Base-by-base conservation (phyloP, 2,888 invertebrate genomes). In the Lobophora halterata region DNA sequence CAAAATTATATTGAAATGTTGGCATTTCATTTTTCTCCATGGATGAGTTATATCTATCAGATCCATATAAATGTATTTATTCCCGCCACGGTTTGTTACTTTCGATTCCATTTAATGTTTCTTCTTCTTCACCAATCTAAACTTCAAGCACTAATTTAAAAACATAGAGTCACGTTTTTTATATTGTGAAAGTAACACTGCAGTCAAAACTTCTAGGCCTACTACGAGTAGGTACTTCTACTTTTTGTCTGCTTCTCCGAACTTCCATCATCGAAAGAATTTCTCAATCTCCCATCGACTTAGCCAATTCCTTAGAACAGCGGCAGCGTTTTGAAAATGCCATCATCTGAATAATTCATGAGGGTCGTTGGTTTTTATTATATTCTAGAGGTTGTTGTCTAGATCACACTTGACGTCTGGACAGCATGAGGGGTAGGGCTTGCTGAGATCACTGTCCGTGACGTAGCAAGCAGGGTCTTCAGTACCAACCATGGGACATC, bases 371-470 rank as follows among this genome's bases (percentile, higher is more conserved):
- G 17, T 36, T 19, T 8, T 18, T 14, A 6, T 26, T 58, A 61
- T 17, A 43, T 32, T n/a, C n/a, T n/a, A n/a, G 2, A 65, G 36
- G n/a, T 57, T 61, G 42, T 80, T 81, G 9, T 80, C 79, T 3
- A 58, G 5, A 25, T 76, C 74, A 46, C 81, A 81, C 39, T 65
- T 66, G 14, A 79, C 20, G 0, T 47, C 31, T 1, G 64, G 61
- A 55, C 82, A 83, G 46, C 82, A 82, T 1, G 44, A 33, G 0
- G 82, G 82, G 36, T 82, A 74, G 0, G 74, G 67, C 40, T 63
- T 69, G 7, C 58, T 70, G 1, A 55, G 36, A 24, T 82, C 76
- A 16, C 3, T 39, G 0, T 66, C 58, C 2, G 72, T 73, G 5
- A 64, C 17, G 45, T 67, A 41, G 37, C 82, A 81, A 6, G 71